phyloP scores from a whole-genome alignment of 2,113 vertebrate genomes.

The Leiothrix lutea region DNA sequence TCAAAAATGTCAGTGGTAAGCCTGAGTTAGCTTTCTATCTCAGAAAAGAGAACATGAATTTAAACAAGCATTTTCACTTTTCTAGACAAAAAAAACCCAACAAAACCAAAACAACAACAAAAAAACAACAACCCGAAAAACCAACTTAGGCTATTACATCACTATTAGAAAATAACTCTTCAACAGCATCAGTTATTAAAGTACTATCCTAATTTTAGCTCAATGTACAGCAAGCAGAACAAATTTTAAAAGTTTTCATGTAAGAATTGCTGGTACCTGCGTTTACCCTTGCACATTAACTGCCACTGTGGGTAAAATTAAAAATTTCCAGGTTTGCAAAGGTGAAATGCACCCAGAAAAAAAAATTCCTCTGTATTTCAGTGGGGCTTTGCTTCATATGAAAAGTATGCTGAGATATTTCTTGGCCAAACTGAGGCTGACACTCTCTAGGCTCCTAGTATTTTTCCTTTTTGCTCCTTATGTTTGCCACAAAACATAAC shows the following conservation, averaged over 20 bases:
- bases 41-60: background rate
- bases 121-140: background rate
- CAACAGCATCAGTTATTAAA: background rate
- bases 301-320: background rate
- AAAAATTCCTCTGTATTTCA: background rate
- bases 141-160: background rate
- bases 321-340: background rate
- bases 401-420: background rate
- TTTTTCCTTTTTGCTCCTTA: background rate
- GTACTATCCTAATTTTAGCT: background rate
- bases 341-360: background rate
- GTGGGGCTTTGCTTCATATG: background rate
- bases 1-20: conserved; percentile 44
- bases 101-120: too few relatives aligned
- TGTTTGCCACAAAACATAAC: background rate
- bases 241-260: background rate
- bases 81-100: background rate
- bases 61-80: conserved; percentile 31
- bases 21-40: conserved; percentile 15
- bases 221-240: background rate
- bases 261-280: background rate
- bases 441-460: background rate
- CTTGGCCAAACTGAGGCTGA: background rate
- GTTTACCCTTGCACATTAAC: background rate
- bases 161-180: background rate